Conservation (phyloP, 1,140 invertebrate species). For the Spodoptera frugiperda region DNA sequence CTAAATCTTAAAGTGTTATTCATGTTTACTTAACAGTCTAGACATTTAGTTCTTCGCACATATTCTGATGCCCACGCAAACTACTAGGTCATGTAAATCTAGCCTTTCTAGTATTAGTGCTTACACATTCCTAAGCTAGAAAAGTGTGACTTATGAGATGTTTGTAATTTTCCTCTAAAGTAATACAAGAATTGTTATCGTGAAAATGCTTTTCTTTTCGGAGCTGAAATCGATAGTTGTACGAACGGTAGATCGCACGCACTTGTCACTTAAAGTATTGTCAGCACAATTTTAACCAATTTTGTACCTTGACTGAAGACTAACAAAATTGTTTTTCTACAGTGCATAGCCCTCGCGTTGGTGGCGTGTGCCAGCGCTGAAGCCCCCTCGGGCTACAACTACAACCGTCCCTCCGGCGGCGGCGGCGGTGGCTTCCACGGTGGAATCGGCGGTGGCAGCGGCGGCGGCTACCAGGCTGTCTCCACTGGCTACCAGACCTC, state of each 20-base stretch:
- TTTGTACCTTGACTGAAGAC: not conserved
- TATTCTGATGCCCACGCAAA: not conserved
- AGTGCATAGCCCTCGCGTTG: slow-evolving; percentile 86
- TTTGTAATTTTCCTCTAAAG: no score
- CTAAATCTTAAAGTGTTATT: not conserved
- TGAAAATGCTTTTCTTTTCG: no score
- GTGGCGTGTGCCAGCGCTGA: slow-evolving; percentile 79
- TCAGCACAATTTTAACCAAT: no score
- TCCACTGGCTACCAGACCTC: slow-evolving; percentile 89
- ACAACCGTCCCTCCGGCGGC: slow-evolving; percentile 80
- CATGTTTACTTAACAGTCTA: not conserved
- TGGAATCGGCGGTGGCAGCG: slow-evolving; percentile 83
- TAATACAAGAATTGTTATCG: no score
- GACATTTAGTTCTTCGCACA: slow-evolving; percentile 9
- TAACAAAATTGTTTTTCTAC: slow-evolving; percentile 56
- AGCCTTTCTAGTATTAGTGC: no score
- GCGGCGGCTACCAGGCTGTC: slow-evolving; percentile 87
- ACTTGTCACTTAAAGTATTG: slow-evolving; percentile 32
- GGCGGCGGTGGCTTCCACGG: slow-evolving; percentile 83
- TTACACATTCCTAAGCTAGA: no score
- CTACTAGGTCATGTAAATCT: not conserved
- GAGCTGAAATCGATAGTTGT: no score
- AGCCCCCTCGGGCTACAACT: slow-evolving; percentile 83
- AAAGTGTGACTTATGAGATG: no score
- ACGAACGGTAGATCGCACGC: not conserved